Percentiles rank a stretch among this genome's conserved stretches.
These are phyloP conservation scores for Bombus waltoni DNA, from an alignment of 1,140 invertebrate species.

Conservation along the genomic window DNA sequence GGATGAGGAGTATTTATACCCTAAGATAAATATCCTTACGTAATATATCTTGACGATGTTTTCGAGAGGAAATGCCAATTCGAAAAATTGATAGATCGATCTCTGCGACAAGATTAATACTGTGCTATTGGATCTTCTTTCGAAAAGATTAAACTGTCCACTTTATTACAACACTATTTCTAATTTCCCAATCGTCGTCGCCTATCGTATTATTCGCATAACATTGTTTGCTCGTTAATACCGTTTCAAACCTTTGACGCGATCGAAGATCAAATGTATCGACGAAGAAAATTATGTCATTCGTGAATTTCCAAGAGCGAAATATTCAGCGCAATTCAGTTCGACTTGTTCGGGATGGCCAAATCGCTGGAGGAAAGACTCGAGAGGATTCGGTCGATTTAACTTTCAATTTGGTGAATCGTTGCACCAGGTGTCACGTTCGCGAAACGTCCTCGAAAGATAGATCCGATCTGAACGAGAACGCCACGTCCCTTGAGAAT, in stretches of 20 bases:
- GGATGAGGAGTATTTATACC: slow-evolving; percentile 63
- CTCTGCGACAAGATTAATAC: neutral
- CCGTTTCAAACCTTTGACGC: no score
- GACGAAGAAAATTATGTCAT: neutral
- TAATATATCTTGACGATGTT: slow-evolving; percentile 24
- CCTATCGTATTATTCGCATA: neutral
- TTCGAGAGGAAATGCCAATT: neutral
- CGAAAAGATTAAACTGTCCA: neutral
- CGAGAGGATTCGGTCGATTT: slow-evolving; percentile 61
- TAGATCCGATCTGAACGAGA: slow-evolving; percentile 25
- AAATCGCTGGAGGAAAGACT: slow-evolving; percentile 27
- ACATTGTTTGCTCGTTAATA: no score
- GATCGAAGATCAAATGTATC: no score
- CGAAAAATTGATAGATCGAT: neutral
- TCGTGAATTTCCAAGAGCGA: neutral
- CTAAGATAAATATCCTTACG: slow-evolving; percentile 63
- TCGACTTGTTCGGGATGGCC: slow-evolving; percentile 14
- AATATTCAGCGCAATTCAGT: slow-evolving; percentile 10
- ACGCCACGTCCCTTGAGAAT: slow-evolving; percentile 56
- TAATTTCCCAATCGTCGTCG: neutral
- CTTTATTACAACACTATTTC: no score
- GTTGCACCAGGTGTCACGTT: slow-evolving; percentile 62
- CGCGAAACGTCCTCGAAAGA: slow-evolving; percentile 56
- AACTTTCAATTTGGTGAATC: slow-evolving; percentile 71
- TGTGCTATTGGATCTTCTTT: neutral